Evolutionary conservation across 2,113 vertebrate species (phyloP), one percentile per base, ranked within the genome.

Genomic region (Xenopus tropicalis): DNA sequence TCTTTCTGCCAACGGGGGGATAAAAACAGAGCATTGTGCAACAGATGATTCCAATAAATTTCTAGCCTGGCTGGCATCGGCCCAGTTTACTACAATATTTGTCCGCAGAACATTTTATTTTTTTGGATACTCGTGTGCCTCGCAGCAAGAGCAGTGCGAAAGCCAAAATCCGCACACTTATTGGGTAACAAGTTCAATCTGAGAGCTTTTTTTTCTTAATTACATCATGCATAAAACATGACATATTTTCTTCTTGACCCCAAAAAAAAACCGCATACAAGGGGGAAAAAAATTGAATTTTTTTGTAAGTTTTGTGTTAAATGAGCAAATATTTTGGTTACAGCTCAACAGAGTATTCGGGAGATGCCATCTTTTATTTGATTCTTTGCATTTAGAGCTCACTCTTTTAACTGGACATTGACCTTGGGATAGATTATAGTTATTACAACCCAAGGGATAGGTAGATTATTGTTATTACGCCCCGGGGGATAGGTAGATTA

Each of bases 41-140:
- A 73, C 72, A 74, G 66, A 66, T 74, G 72, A 67, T 61, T 74
- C 72, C 20, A 62, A 74, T 74, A 67, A 74, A 74, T 74, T 42
- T 51, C 14, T 61, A 48, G 22, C 13, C 20, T 74, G 65, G 72
- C 72, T 5, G n/a, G 13, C 46, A 48, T 48, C 44, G 21, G 6
- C 19, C 72, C 72, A 74, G 48, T 46, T 66, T 61, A 68, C 72
- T 74, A 61, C 72, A 68, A 56, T 67, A 68, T 74, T 68, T 66
- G 48, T 74, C 58, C 65, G 21, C 57, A 48, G 64, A 61, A 61
- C 65, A 58, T 59, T 68, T 74, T 20, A 59, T 74, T 67, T 67
- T 43, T 72, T 72, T 56, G 54, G 48, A 61, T 67, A 52, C 62
- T 74, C 65, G 65, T 67, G 72, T 68, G 72, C 56, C 72, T 68